phyloP scores from a whole-genome alignment of 2,888 invertebrate genomes.

The Ochropleura plecta region DNA sequence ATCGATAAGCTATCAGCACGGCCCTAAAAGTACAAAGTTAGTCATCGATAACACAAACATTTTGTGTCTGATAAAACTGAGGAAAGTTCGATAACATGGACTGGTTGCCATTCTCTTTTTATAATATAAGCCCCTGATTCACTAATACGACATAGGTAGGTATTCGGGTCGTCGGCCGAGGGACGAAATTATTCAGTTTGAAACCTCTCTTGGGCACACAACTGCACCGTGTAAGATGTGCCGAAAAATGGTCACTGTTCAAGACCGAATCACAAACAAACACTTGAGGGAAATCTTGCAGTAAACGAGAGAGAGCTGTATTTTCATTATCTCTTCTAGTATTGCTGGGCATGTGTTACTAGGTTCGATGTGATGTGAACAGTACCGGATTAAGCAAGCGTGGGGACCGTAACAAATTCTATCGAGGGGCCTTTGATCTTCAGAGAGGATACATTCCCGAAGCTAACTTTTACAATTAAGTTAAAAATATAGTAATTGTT shows the following conservation, averaged over 20 bases:
- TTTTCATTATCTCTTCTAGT: no score
- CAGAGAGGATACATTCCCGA: no score
- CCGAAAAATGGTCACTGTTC: neutral
- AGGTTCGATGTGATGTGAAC: no score
- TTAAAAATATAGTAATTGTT: no score
- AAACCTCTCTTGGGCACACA: neutral
- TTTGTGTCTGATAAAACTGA: constrained; percentile 21
- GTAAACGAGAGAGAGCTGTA: no score
- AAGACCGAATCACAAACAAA: neutral
- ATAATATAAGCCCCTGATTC: constrained; percentile 15
- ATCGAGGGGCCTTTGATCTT: no score
- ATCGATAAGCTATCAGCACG: constrained; percentile 51
- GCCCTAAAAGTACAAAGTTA: constrained; percentile 41
- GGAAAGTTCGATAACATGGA: constrained; percentile 25
- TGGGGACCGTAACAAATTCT: no score
- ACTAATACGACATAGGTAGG: neutral
- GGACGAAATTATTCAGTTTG: neutral
- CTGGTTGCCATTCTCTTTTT: constrained; percentile 20
- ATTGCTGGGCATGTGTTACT: no score
- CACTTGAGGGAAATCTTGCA: neutral
- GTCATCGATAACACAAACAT: constrained; percentile 11
- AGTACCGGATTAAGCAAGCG: no score
- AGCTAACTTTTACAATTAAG: no score
- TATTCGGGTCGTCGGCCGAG: neutral
- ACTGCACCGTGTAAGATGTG: neutral